Percentiles rank a stretch among this genome's conserved stretches.
Conservation (phyloP, 2,888 invertebrate genomes). For the Dicroscelio sp. region DNA sequence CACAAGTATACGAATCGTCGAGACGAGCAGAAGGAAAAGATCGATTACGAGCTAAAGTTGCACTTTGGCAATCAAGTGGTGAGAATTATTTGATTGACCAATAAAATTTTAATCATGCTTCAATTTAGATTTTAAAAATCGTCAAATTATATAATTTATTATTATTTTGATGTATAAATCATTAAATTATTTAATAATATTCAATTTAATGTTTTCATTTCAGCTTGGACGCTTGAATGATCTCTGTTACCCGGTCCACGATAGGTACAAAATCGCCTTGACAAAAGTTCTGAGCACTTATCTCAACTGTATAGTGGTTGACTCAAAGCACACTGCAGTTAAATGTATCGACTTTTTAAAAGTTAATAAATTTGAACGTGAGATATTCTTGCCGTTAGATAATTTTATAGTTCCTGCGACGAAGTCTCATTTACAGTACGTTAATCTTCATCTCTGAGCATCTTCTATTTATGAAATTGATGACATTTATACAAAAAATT, state of each 20-base stretch:
- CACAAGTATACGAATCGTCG: not conserved
- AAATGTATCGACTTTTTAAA: slow-evolving; percentile 47
- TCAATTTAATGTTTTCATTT: too few relatives aligned
- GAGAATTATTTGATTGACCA: not conserved
- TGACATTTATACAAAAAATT: too few relatives aligned
- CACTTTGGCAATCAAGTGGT: not conserved
- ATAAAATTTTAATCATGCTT: too few relatives aligned
- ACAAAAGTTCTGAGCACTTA: slow-evolving; percentile 42
- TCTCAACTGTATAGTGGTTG: slow-evolving; percentile 40
- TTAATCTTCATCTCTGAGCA: too few relatives aligned
- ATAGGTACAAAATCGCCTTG: slow-evolving; percentile 53
- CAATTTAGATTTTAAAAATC: too few relatives aligned
- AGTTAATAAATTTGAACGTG: not conserved
- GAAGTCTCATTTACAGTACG: not conserved
- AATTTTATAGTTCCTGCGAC: not conserved
- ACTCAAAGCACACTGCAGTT: slow-evolving; percentile 22
- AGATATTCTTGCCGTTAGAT: slow-evolving; percentile 57
- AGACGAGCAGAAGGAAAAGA: not conserved
- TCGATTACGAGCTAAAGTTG: not conserved
- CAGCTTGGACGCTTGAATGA: slow-evolving; percentile 53
- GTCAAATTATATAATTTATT: too few relatives aligned
- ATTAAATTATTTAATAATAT: too few relatives aligned
- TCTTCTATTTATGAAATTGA: too few relatives aligned
- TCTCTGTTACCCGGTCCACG: slow-evolving; percentile 39
- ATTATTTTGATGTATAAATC: too few relatives aligned